Evolutionary conservation across 2,113 vertebrate species (phyloP), one percentile per base, ranked within the genome.

Genomic region (Plectropomus leopardus): DNA sequence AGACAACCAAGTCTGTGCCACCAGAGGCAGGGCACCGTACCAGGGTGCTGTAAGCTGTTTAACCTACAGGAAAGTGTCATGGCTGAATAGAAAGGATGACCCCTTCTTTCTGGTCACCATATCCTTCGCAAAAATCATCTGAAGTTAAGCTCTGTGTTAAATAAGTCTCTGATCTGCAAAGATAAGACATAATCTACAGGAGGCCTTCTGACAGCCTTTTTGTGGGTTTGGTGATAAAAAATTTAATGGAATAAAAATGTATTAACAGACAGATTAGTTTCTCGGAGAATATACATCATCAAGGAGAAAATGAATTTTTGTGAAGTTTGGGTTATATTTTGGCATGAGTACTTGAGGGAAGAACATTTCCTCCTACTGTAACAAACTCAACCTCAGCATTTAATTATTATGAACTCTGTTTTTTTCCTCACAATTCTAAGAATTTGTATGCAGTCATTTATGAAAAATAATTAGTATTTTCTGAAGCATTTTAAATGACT

Each of bases 141-240:
- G 34, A 87, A 61, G 68, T 69, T 81, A 68, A 78, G 72, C 57
- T 75, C 13, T 54, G 45, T 5, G 7, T 66, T 79, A 42, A 65
- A 83, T 67, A 26, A 64, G 76, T 78, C 59, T 87, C 82, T 89
- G 82, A 28, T 54, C 50, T n/a, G 84, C 17, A 23, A 53, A 84
- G 91, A 92, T 91, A 92, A 90, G 81, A 78, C 23, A 7, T 16
- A 30, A 72, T 76, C 45, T 28, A 70, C 55, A 64, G 71, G 69
- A 84, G 54, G 73, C 36, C 57, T 65, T 74, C 61, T 48, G 26
- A 66, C 23, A 40, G 47, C 28, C 14, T 61, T 26, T 65, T 63
- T 79, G 70, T 71, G 58, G 66, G 60, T 44, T 68, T 55, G 32
- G 26, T 73, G 82, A 86, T 82, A 48, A 74, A 78, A n/a, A 63